These are phyloP conservation scores for Larimichthys crocea DNA, from an alignment of 2,113 vertebrate species.

Conservation along the genomic window DNA sequence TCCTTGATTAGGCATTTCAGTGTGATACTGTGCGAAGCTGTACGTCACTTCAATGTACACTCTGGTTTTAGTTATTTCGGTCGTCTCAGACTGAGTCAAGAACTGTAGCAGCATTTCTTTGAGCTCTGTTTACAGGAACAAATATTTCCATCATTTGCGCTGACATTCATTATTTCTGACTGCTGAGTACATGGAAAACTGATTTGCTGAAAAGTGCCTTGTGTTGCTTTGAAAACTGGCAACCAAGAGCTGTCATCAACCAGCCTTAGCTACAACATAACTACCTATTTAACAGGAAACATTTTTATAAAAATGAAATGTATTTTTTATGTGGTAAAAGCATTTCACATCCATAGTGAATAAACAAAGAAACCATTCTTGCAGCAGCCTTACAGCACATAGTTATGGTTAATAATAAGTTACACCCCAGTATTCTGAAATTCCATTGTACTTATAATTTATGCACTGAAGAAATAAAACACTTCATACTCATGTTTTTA, in stretches of 20 bases:
- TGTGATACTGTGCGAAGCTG: too few species aligned
- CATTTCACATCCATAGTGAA: too few species aligned
- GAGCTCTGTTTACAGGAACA: not conserved
- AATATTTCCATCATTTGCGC: not conserved
- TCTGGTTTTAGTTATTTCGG: not conserved
- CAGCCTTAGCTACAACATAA: not conserved
- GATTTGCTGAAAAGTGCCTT: not conserved
- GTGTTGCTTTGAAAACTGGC: not conserved
- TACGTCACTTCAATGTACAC: too few species aligned
- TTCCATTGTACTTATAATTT: not conserved
- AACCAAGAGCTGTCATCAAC: not conserved
- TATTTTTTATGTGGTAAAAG: too few species aligned
- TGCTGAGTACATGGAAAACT: not conserved
- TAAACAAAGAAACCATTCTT: too few species aligned
- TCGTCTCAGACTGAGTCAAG: not conserved
- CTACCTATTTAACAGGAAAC: not conserved
- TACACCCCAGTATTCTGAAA: not conserved
- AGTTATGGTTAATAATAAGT: too few species aligned
- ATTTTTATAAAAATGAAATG: too few species aligned
- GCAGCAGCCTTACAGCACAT: too few species aligned
- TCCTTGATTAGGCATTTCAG: not conserved
- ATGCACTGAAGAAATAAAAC: not conserved
- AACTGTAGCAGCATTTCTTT: not conserved
- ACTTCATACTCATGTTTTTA: not conserved
- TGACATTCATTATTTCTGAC: not conserved